phyloP scores from a whole-genome alignment of 2,888 invertebrate genomes.

The Drosophila borborema region DNA sequence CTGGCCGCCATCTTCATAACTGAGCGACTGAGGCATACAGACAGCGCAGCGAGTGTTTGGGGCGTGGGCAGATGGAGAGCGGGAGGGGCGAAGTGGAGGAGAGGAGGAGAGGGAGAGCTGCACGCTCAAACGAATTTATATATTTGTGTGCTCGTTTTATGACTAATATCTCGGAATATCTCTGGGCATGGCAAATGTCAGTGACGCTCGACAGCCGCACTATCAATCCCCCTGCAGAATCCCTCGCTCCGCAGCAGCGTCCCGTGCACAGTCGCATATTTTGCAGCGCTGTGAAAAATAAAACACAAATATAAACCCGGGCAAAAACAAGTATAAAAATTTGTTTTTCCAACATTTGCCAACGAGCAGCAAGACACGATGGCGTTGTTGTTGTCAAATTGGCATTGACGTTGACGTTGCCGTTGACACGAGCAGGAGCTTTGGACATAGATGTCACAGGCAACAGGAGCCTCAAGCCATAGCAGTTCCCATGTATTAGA shows the following conservation, averaged over 20 bases:
- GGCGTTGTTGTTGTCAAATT: conserved; percentile 33
- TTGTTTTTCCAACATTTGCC: conserved; percentile 81
- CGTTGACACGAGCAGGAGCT: conserved; percentile 34
- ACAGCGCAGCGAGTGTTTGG: background rate
- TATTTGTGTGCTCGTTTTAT: conserved; percentile 76
- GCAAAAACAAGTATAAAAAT: conserved; percentile 79
- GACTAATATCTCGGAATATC: conserved; percentile 82
- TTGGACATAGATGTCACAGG: conserved; percentile 38
- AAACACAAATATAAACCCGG: conserved; percentile 75
- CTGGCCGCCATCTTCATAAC: conserved; percentile 74
- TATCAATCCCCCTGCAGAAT: conserved; percentile 41
- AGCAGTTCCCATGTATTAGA: conserved; percentile 10
- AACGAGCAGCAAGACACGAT: conserved; percentile 64
- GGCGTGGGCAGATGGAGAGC: background rate
- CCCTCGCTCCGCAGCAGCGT: conserved; percentile 16
- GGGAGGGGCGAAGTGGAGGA: too few species aligned
- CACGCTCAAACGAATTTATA: conserved; percentile 76
- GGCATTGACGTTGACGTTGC: conserved; percentile 40
- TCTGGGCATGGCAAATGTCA: conserved; percentile 58
- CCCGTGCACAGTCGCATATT: conserved; percentile 65
- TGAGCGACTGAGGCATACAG: conserved; percentile 38
- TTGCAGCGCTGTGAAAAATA: conserved; percentile 79
- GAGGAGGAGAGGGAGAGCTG: conserved; percentile 17
- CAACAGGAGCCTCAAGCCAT: conserved; percentile 9
- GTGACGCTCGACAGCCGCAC: conserved; percentile 55